Conservation (phyloP, 2,888 invertebrate species). For the Drosophila leonis region DNA sequence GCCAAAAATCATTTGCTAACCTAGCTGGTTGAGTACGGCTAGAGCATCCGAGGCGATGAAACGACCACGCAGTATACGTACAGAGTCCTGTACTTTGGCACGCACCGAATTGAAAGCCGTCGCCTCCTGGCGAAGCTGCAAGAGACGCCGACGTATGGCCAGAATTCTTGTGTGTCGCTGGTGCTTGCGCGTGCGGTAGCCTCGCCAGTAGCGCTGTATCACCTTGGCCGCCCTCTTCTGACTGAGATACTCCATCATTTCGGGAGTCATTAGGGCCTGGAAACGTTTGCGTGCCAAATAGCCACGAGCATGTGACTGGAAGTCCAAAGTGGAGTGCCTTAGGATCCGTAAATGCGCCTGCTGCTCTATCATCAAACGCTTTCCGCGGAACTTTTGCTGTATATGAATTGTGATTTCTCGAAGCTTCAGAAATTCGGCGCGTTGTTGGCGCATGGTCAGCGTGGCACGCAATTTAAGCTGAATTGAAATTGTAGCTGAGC, state of each 20-base stretch:
- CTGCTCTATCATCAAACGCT: constrained; percentile 83
- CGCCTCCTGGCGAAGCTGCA: constrained; percentile 67
- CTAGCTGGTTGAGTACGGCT: constrained; percentile 79
- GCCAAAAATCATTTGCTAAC: constrained; percentile 55
- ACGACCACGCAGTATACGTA: constrained; percentile 81
- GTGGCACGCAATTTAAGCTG: constrained; percentile 82
- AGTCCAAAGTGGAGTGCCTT: constrained; percentile 42
- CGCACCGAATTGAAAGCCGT: constrained; percentile 76
- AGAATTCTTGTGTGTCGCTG: constrained; percentile 71
- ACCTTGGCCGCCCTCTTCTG: constrained; percentile 87
- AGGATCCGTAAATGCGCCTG: constrained; percentile 72
- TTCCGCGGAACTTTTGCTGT: constrained; percentile 85
- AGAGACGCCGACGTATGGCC: constrained; percentile 77
- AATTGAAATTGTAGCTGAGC: constrained; percentile 71
- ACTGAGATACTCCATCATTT: constrained; percentile 85
- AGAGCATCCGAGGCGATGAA: constrained; percentile 82
- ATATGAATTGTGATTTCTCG: constrained; percentile 68
- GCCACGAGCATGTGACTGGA: constrained; percentile 86
- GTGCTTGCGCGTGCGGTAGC: constrained; percentile 84
- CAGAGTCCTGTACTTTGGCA: constrained; percentile 79
- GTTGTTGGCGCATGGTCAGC: constrained; percentile 63
- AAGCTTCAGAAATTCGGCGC: constrained; percentile 64
- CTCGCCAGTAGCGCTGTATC: constrained; percentile 89
- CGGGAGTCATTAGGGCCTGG: constrained; percentile 86
- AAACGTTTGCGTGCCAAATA: constrained; percentile 86